Conservation (phyloP, 2,888 invertebrate genomes). For the Pegoplata infirma region DNA sequence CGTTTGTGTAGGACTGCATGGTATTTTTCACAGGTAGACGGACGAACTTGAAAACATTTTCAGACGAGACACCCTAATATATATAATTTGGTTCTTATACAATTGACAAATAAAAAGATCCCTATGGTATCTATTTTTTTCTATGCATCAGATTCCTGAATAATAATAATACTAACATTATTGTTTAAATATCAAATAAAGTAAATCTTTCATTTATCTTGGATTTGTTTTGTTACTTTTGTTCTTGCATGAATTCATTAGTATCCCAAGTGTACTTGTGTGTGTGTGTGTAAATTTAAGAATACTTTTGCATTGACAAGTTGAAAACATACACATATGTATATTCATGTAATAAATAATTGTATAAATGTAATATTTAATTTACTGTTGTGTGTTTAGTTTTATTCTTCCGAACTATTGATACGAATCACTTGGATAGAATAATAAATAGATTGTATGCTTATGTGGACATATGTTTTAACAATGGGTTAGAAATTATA, state of each 20-base stretch:
- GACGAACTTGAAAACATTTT: too few species aligned
- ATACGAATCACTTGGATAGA: slow-evolving; percentile 45
- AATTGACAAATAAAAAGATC: too few species aligned
- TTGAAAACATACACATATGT: background rate
- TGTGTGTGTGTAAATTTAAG: background rate
- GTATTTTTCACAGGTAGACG: too few species aligned
- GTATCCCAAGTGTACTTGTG: background rate
- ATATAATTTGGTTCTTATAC: too few species aligned
- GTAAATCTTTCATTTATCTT: background rate
- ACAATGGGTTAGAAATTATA: too few species aligned
- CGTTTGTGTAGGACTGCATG: too few species aligned
- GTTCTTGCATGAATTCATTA: slow-evolving; percentile 9
- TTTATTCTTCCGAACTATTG: slow-evolving; percentile 26
- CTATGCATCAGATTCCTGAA: background rate
- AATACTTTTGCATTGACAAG: background rate
- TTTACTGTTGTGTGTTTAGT: slow-evolving; percentile 40
- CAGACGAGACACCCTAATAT: too few species aligned
- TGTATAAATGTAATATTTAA: slow-evolving; percentile 53
- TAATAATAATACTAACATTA: too few species aligned
- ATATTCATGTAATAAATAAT: slow-evolving; percentile 1
- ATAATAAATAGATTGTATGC: slow-evolving; percentile 31
- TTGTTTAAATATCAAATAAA: background rate
- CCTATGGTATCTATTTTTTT: background rate
- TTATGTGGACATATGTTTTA: background rate
- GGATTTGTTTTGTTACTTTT: background rate